Evolutionary conservation across 2,797 vertebrate genomes (phyloP), one percentile per base, ranked within the genome.

Genomic region (Muscicapa striata): DNA sequence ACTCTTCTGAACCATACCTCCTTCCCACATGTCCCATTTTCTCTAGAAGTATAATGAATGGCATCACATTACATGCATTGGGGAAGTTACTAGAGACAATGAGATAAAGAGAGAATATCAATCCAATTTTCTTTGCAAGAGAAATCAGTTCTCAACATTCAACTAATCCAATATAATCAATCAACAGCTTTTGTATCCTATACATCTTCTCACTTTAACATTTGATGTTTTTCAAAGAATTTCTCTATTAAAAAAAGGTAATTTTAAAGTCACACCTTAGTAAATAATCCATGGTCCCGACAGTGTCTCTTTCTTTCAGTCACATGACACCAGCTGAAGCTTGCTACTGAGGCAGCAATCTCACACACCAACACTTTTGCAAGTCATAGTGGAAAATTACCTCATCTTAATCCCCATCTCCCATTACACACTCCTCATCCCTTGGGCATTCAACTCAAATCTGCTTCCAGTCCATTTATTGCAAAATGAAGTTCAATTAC

Each of bases 371-470:
- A 46, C 51, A 72, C 27, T 95, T 92, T 36, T 58, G 68, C 69
- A 89, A 96, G 43, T 75, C 82, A 89, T 32, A 70, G 69, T 66
- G 79, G 91, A 94, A 96, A 93, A 94, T 27, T 55, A 80, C 84
- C 11, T 64, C 1, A 1, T 43, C 64, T 78, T 74, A 68, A 87
- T 61, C 52, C 34, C 32, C 4, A 1, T 87, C 52, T 91, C 79
- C 73, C 9, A 29, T 91, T 93, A 91, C 62, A 77, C n/a, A 43
- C 20, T 61, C 38, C 52, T 72, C 46, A 62, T 58, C 59, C 64
- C 46, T 4, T 61, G 72, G 32, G 52, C 57, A 70, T 67, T 94
- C 61, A 78, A 63, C 27, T 72, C 58, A 81, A 91, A 86, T 58
- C 36, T 84, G 40, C 36, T 91, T 93, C 85, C 69, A 72, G 58